Percentiles rank a stretch among this genome's conserved stretches.
Evolutionary conservation across 1,140 invertebrate genomes (phyloP).

Genomic region (Luehdorfia chinensis): DNA sequence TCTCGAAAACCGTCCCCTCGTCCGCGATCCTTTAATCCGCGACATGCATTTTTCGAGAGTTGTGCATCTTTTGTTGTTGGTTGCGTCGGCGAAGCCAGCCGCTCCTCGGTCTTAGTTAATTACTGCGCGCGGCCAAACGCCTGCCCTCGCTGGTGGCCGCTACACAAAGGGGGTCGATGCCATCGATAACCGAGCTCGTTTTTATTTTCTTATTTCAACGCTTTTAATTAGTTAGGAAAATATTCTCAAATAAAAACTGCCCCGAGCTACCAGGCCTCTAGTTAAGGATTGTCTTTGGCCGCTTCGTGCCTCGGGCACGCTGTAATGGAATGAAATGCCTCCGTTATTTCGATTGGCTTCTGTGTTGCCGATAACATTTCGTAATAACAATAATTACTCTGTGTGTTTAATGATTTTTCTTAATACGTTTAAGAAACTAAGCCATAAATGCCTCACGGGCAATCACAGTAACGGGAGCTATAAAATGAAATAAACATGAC

Average conservation of each 20-base stretch:
- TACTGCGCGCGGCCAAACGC: slow-evolving; percentile 51
- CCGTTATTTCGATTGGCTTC: slow-evolving; percentile 54
- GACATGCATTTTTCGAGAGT: slow-evolving; percentile 34
- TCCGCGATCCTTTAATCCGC: slow-evolving; percentile 6
- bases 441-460: slow-evolving; percentile 4
- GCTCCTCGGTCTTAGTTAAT: slow-evolving; percentile 68
- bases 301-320: slow-evolving; percentile 36
- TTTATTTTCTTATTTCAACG: slow-evolving; percentile 71
- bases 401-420: slow-evolving; percentile 33
- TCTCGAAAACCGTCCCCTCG: too few species aligned
- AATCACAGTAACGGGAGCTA: slow-evolving; percentile 7
- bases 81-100: slow-evolving; percentile 30
- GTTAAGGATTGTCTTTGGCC: slow-evolving; percentile 54
- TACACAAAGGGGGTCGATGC: slow-evolving; percentile 67
- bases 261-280: slow-evolving; percentile 36
- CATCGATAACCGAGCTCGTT: slow-evolving; percentile 64
- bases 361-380: slow-evolving; percentile 47
- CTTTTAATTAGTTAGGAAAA: slow-evolving; percentile 76
- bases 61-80: slow-evolving; percentile 47
- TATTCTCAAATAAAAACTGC: slow-evolving; percentile 70
- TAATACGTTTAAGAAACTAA: slow-evolving; percentile 13
- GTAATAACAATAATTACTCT: slow-evolving; percentile 39
- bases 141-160: slow-evolving; percentile 62
- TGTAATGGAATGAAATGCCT: slow-evolving; percentile 51
- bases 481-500: slow-evolving; percentile 25